phyloP scores from a whole-genome alignment of 53 echinoderm and acorn worm species.

The Mesocentrotus franciscanus region DNA sequence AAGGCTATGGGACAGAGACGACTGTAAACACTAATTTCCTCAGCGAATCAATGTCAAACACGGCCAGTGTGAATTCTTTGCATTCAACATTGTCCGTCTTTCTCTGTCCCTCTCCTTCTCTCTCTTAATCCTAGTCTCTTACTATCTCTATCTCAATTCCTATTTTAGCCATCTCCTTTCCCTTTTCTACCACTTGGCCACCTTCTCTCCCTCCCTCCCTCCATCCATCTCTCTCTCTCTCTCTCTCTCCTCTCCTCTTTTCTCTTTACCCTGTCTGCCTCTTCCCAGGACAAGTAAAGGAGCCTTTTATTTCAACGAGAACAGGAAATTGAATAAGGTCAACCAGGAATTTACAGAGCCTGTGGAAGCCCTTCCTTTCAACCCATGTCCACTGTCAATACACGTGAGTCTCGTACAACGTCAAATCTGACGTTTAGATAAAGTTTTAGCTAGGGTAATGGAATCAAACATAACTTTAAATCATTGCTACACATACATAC shows the following conservation, averaged over 20 bases:
- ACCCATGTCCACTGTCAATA: background rate
- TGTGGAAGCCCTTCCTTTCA: background rate
- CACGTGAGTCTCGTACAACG: background rate
- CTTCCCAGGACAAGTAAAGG: background rate
- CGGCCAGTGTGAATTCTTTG: background rate
- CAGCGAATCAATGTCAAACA: background rate
- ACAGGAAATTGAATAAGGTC: slow-evolving; percentile 55
- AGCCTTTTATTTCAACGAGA: background rate
- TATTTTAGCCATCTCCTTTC: background rate
- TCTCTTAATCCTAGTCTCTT: background rate
- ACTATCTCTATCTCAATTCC: background rate
- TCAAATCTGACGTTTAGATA: background rate
- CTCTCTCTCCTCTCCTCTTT: background rate
- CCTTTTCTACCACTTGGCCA: background rate
- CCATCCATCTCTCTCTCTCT: background rate
- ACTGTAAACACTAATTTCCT: slow-evolving; percentile 16
- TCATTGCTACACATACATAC: background rate
- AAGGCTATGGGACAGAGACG: background rate
- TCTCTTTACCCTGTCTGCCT: background rate
- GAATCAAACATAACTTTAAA: background rate
- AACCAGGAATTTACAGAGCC: background rate
- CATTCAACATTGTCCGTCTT: background rate
- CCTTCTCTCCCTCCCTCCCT: too few species aligned
- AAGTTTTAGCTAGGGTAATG: background rate
- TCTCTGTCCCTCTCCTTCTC: background rate